phyloP scores from a whole-genome alignment of 2,113 vertebrate genomes.

The Hypomesus transpacificus region DNA sequence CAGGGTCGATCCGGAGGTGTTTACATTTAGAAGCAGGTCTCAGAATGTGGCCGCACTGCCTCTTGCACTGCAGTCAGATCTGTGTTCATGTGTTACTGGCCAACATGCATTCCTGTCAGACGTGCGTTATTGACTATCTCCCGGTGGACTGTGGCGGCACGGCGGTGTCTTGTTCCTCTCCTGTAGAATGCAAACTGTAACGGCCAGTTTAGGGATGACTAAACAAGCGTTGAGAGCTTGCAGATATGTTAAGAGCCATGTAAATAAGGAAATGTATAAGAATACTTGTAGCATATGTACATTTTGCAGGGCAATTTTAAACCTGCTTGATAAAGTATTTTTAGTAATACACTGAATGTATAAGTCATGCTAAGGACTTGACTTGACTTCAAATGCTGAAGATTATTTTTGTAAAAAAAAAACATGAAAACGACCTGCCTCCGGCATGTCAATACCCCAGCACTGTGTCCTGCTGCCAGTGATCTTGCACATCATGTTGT shows the following conservation, averaged over 20 bases:
- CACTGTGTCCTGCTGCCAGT: slow-evolving; percentile 75
- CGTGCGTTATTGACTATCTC: slow-evolving; percentile 61
- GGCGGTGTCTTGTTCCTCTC: slow-evolving; percentile 42
- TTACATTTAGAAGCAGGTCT: slow-evolving; percentile 59
- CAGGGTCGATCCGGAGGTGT: slow-evolving; percentile 54
- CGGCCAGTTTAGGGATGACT: slow-evolving; percentile 64
- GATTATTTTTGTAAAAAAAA: slow-evolving; percentile 79
- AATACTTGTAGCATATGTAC: slow-evolving; percentile 98
- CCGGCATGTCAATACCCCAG: slow-evolving; percentile 67
- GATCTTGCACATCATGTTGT: slow-evolving; percentile 73
- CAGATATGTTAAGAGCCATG: slow-evolving; percentile 80
- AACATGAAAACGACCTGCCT: slow-evolving; percentile 47
- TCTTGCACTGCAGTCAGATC: slow-evolving; percentile 69
- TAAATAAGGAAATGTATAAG: slow-evolving; percentile 89
- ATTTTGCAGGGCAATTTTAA: slow-evolving; percentile 79
- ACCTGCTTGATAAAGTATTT: slow-evolving; percentile 88
- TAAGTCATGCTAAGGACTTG: slow-evolving; percentile 75
- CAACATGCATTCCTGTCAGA: slow-evolving; percentile 50
- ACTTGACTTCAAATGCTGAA: slow-evolving; percentile 78
- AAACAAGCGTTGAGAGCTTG: slow-evolving; percentile 59
- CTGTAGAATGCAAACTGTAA: slow-evolving; percentile 64
- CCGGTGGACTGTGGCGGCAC: slow-evolving; percentile 40
- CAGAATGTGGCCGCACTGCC: slow-evolving; percentile 36
- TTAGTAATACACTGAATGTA: slow-evolving; percentile 98
- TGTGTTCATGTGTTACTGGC: slow-evolving; percentile 49